phyloP scores from a whole-genome alignment of 2,888 invertebrate species.

The Monopis laevigella region DNA sequence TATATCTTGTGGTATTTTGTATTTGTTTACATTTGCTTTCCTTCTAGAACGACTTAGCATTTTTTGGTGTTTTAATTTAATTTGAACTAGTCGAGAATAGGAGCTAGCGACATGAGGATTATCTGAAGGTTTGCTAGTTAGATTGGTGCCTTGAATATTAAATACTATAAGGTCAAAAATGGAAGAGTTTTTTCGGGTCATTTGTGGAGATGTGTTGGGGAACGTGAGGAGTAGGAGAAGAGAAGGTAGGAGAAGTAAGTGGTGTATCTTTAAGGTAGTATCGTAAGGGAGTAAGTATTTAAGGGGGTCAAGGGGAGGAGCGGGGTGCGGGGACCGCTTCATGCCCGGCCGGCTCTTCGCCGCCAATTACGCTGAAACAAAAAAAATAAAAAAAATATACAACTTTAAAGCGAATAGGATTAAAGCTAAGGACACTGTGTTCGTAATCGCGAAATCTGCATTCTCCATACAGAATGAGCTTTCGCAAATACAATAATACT shows the following conservation, averaged over 20 bases:
- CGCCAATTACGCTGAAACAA: conserved; percentile 39
- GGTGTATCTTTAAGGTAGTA: conserved; percentile 35
- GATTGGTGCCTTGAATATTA: no score
- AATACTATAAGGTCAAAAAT: no score
- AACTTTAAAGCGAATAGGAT: background rate
- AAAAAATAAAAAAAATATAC: conserved; percentile 11
- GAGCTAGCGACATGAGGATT: no score
- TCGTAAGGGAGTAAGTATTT: conserved; percentile 41
- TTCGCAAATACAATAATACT: no score
- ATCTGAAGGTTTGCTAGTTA: no score
- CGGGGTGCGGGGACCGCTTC: conserved; percentile 41
- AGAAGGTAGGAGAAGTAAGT: conserved; percentile 29
- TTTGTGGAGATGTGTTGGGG: conserved; percentile 36
- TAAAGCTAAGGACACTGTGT: no score
- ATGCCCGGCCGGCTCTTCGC: conserved; percentile 49
- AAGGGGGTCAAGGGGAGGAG: conserved; percentile 33
- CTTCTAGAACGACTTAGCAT: conserved; percentile 42
- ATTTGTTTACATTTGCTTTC: conserved; percentile 19
- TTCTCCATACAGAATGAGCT: no score
- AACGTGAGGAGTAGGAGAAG: conserved; percentile 27
- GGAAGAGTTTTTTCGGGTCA: conserved; percentile 25
- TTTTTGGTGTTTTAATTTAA: conserved; percentile 32
- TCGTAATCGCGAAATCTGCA: no score
- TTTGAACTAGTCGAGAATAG: conserved; percentile 4
- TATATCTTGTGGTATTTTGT: background rate